Base-by-base conservation (phyloP, 2,113 vertebrate genomes). In the Prolemur simus region DNA sequence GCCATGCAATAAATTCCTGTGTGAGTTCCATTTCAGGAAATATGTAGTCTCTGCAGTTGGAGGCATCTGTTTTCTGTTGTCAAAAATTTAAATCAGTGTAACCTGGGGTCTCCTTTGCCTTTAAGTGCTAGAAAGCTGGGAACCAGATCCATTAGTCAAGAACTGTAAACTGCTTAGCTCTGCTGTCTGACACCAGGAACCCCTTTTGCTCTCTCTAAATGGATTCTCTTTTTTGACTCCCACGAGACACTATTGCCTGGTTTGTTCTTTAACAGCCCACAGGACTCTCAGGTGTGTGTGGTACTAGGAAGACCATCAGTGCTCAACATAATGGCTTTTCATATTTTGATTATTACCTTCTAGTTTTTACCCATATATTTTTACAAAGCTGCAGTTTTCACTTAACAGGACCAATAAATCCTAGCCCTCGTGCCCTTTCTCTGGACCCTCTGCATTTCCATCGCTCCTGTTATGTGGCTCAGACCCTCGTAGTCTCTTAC, bases 41-140 rank as follows among this genome's bases (percentile, higher is more conserved):
- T 71, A 73, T 60, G 95, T 91, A 63, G 97, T 78, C 54, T 91
- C 60, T 68, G n/a, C 87, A 42, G 20, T 42, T 82, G 83, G 32
- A 93, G 64, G 94, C 83, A 91, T 97, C 94, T 97, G 95, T 89
- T 96, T 87, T 92, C 68, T 89, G 96, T 66, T 94, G 94, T 95
- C 52, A 85, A 63, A 74, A 73, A 27, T 86, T 80, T 85, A 63
- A 89, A 82, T 95, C 92, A 56, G 68, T 6, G 20, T 78, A 94
- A 94, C 69, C 73, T 37, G 23, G 76, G 89, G 45, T 96, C 78
- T 86, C 66, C 58, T 54, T 42, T 39, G 74, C 45, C 58, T 73
- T 73, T 66, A 20, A 42, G 34, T 63, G 68, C 80, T 58, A 68
- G 83, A 58, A 80, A 93, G 71, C 56, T 27, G 68, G 93, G 92